Evolutionary conservation across 1,140 invertebrate species (phyloP).

Genomic region (Macrostomum lignano): DNA sequence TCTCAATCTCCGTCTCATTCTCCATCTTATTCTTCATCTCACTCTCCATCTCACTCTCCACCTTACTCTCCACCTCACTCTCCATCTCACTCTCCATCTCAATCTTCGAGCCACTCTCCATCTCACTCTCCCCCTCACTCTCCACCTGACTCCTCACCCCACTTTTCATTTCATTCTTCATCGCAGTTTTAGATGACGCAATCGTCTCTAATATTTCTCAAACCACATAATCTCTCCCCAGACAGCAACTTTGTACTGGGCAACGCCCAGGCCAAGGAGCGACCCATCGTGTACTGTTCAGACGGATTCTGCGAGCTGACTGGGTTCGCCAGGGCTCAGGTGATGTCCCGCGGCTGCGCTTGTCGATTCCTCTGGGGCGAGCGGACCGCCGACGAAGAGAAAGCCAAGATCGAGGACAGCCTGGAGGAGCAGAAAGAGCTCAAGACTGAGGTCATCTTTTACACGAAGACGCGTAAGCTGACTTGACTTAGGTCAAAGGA

Average conservation of each 20-base stretch:
- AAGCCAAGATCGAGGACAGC: slow-evolving; percentile 52
- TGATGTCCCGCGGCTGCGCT: slow-evolving; percentile 37
- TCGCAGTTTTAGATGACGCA: no score
- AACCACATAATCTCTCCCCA: slow-evolving; percentile 38
- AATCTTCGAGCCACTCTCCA: no score
- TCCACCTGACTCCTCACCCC: no score
- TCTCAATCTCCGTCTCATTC: no score
- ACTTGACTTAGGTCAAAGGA: no score
- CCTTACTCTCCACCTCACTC: no score
- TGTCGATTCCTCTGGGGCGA: slow-evolving; percentile 75
- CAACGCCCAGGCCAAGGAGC: slow-evolving; percentile 63
- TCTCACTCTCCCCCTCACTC: no score
- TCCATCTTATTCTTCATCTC: no score
- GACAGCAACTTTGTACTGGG: slow-evolving; percentile 91
- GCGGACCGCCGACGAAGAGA: slow-evolving; percentile 60
- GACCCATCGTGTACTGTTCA: slow-evolving; percentile 85
- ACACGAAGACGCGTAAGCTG: slow-evolving; percentile 57
- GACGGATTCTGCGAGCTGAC: slow-evolving; percentile 89
- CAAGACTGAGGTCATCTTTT: slow-evolving; percentile 64
- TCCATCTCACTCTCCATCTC: no score
- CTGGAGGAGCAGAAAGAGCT: slow-evolving; percentile 56
- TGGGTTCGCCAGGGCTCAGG: slow-evolving; percentile 63
- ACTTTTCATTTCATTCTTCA: no score
- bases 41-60: no score
- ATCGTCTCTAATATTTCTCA: no score